Evolutionary conservation across 2,113 vertebrate species (phyloP).

Genomic region (Chloebia gouldiae): DNA sequence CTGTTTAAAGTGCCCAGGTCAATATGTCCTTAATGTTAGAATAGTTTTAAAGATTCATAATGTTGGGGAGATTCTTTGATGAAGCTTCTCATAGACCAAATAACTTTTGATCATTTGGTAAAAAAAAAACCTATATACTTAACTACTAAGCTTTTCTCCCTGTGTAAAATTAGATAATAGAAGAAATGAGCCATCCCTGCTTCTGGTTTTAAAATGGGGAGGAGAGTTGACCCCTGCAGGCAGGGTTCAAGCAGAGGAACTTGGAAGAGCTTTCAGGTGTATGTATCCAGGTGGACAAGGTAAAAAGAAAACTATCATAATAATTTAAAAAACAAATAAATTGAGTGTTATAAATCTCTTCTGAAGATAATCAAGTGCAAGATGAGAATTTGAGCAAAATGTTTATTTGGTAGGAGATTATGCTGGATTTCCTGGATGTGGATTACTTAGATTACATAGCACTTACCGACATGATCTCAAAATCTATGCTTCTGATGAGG

Average conservation of each 20-base stretch:
- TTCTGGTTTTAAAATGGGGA: constrained; percentile 90
- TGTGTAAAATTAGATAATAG: constrained; percentile 74
- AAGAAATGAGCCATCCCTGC: constrained; percentile 85
- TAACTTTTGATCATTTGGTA: not conserved
- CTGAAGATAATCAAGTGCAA: not conserved
- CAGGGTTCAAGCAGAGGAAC: constrained; percentile 88
- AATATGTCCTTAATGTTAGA: not conserved
- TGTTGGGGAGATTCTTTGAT: not conserved
- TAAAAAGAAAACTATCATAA: constrained; percentile 43
- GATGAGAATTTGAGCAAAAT: constrained; percentile 48
- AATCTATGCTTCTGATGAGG: constrained; percentile 91
- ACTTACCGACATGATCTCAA: constrained; percentile 90
- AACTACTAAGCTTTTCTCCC: not conserved
- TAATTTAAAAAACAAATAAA: too few relatives aligned
- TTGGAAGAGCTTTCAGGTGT: constrained; percentile 88
- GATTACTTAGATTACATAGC: constrained; percentile 86
- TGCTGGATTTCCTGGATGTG: constrained; percentile 89
- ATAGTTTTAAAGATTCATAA: not conserved
- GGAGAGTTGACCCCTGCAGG: constrained; percentile 90
- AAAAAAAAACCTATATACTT: not conserved
- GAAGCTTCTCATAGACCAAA: not conserved
- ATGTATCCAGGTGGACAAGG: constrained; percentile 94
- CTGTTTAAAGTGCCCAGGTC: not conserved
- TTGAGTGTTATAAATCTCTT: not conserved
- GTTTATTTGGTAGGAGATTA: constrained; percentile 83